Evolutionary conservation across 2,888 invertebrate species (phyloP).

Genomic region (Cyclophora punctaria): DNA sequence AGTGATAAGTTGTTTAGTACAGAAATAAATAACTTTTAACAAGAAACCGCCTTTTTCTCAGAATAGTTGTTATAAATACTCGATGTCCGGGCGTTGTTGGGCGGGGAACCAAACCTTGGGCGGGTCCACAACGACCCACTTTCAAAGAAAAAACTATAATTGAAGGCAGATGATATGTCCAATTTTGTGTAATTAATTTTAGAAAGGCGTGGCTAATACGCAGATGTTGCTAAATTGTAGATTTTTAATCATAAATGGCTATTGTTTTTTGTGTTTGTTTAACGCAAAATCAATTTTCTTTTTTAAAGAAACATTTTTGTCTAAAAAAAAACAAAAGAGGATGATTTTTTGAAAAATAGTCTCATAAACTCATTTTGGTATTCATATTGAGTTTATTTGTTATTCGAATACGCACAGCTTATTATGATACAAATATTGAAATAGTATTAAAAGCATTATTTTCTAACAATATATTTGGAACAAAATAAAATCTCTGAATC

Average conservation of each 20-base stretch:
- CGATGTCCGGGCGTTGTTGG: slow-evolving; percentile 27
- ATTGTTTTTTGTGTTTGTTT: too few relatives aligned
- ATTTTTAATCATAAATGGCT: too few relatives aligned
- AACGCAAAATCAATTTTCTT: too few relatives aligned
- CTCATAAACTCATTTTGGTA: too few relatives aligned
- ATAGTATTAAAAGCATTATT: slow-evolving; percentile 68
- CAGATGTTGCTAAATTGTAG: slow-evolving; percentile 27
- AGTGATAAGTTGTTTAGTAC: too few relatives aligned
- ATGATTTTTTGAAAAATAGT: too few relatives aligned
- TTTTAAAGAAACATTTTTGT: too few relatives aligned
- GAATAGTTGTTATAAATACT: slow-evolving; percentile 24
- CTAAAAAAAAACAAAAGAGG: too few relatives aligned
- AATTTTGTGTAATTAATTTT: slow-evolving; percentile 40
- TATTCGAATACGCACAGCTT: slow-evolving; percentile 16
- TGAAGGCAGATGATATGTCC: slow-evolving; percentile 33
- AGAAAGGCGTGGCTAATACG: slow-evolving; percentile 30
- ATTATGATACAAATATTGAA: slow-evolving; percentile 54
- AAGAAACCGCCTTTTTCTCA: slow-evolving; percentile 27
- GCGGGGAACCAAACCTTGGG: slow-evolving; percentile 34
- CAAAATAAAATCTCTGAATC: slow-evolving; percentile 49
- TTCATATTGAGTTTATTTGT: background rate
- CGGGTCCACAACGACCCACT: slow-evolving; percentile 35
- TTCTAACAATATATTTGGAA: slow-evolving; percentile 65
- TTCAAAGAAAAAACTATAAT: slow-evolving; percentile 19
- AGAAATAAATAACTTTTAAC: slow-evolving; percentile 18